Percentiles rank a stretch among this genome's conserved stretches.
Evolutionary conservation across 2,888 invertebrate species (phyloP).

Genomic region (Pycnomerus fuliginosus): DNA sequence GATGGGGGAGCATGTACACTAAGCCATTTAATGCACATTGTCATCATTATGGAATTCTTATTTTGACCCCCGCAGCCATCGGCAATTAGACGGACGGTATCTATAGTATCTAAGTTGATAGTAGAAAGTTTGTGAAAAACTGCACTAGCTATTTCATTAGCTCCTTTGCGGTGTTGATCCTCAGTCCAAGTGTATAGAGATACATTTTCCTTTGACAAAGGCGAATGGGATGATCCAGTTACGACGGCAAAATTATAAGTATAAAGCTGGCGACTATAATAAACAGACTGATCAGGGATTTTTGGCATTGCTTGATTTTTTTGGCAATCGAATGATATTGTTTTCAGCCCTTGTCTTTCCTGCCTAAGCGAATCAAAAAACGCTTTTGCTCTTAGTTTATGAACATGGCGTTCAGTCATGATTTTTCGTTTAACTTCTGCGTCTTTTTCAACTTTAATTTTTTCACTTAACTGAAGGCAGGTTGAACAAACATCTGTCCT

Average conservation of each 20-base stretch:
- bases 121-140: constrained; percentile 10
- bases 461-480: constrained; percentile 18
- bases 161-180: constrained; percentile 8
- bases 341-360: constrained; percentile 5
- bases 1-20: constrained; percentile 20
- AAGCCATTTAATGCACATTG: constrained; percentile 33
- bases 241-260: constrained; percentile 22
- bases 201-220: constrained; percentile 9
- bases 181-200: constrained; percentile 19
- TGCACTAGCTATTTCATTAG: constrained; percentile 13
- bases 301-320: constrained; percentile 23
- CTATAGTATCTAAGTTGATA: constrained; percentile 10
- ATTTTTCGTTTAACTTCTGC: constrained; percentile 7
- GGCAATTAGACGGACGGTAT: constrained; percentile 32
- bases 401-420: constrained; percentile 7
- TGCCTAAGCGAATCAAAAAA: constrained; percentile 10
- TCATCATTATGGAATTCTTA: constrained; percentile 35
- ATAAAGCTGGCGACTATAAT: constrained; percentile 25
- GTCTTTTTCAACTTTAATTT: constrained; percentile 10
- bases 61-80: constrained; percentile 42
- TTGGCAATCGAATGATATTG: constrained; percentile 19
- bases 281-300: constrained; percentile 25
- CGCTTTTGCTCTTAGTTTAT: constrained; percentile 13
- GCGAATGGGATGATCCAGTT: constrained; percentile 12
- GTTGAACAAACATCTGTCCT: constrained; percentile 17